These are phyloP conservation scores for Hippopotamyrus pictus DNA, from an alignment of 2,797 vertebrate species.

Conservation along the genomic window DNA sequence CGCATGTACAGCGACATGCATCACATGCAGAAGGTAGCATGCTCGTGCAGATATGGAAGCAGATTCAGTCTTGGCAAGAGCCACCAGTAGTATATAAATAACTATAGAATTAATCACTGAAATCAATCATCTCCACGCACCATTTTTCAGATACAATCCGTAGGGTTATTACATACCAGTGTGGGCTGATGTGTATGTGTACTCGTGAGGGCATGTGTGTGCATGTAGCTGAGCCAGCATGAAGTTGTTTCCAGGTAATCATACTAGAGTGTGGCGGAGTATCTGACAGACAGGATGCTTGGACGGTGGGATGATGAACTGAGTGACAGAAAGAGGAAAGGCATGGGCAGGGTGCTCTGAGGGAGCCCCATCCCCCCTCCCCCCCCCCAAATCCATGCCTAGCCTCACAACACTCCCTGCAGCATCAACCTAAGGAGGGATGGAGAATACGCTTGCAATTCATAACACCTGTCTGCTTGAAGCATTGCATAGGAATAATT, in stretches of 20 bases:
- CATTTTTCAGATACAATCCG: not conserved
- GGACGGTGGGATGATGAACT: not conserved
- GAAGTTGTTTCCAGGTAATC: not conserved
- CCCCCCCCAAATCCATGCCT: not conserved
- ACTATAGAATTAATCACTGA: not conserved
- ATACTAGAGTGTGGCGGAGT: not conserved
- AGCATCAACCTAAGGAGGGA: not conserved
- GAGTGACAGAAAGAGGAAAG: not conserved
- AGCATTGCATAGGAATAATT: slow-evolving; percentile 25
- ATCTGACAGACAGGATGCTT: not conserved
- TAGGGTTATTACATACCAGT: not conserved
- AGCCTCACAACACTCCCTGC: not conserved
- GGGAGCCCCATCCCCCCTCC: not conserved
- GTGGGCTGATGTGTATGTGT: not conserved
- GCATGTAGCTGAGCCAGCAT: not conserved
- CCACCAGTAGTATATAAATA: not conserved
- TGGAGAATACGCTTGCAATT: not conserved
- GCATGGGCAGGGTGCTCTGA: not conserved
- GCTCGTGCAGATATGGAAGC: not conserved
- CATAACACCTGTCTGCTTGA: slow-evolving; percentile 6
- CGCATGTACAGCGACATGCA: not conserved
- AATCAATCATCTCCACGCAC: not conserved
- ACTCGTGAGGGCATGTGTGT: not conserved
- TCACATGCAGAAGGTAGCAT: not conserved
- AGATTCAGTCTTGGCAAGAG: not conserved